Evolutionary conservation across 2,888 invertebrate species (phyloP), one percentile per base, ranked within the genome.

Genomic region (Mongoloraphidia duomilia): DNA sequence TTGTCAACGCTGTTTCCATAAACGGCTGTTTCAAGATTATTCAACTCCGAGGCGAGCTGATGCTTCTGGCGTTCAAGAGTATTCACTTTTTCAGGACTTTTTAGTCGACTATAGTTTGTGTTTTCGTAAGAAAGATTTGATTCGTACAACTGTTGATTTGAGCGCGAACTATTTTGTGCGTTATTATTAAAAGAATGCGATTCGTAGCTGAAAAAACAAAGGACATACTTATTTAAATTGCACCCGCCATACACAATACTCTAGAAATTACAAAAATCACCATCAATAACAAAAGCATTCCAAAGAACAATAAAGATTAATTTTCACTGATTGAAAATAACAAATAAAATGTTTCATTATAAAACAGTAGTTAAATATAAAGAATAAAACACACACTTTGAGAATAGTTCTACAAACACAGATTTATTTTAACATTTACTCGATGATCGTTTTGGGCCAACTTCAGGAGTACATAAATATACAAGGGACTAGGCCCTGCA

Each of bases 61-160:
- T 52, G 58, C 53, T 65, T 65, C 51, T 60, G 63, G 37, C 65
- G 63, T 51, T 67, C 67, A 44, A 67, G 54, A 1, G 67, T 66
- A 54, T 60, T 65, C 12, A 67, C 66, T 58, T 67, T 67, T 50
- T 67, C 67, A 4, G 68, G 67, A 56, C 68, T 68, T 52, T 65
- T 65, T 55, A 68, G 55, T 51, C 65, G 64, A 54, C 63, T 64
- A 56, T 66, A 68, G 46, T 47, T 40, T n/a, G 60, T 59, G 47
- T 64, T 63, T 43, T 60, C 60, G 51, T 63, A 64, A 42, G 61
- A 58, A 37, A 54, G 52, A 46, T 54, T 37, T 8, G 40, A 38
- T 43, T 48, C 43, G 14, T 14, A 26, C 34, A 34, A n/a, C 9
- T 36, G 14, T 46, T 38, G 46, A 38, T 37, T 26, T 26, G 26